Evolutionary conservation across 1,140 invertebrate genomes (phyloP).

Genomic region (Lordiphosa mommai): DNA sequence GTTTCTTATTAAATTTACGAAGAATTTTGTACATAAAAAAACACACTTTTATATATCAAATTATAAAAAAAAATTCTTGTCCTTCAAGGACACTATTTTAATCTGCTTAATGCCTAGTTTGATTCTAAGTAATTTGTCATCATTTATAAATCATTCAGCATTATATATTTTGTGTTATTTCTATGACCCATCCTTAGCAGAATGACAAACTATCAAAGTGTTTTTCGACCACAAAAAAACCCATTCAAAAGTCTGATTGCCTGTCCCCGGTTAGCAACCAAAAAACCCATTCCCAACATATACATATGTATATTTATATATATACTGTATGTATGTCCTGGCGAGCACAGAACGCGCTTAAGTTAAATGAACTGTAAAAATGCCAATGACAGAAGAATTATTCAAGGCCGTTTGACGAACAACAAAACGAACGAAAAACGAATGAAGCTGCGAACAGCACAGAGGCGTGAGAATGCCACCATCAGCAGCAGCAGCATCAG

Average conservation of each 20-base stretch:
- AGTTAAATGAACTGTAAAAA: constrained; percentile 73
- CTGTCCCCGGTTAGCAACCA: constrained; percentile 33
- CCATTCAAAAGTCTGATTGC: constrained; percentile 4
- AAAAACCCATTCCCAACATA: neutral
- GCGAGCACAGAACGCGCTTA: constrained; percentile 20
- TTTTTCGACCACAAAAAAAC: constrained; percentile 9
- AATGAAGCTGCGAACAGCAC: neutral
- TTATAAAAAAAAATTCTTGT: too few relatives aligned
- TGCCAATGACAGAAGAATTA: constrained; percentile 58
- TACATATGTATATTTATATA: neutral
- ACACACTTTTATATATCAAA: too few relatives aligned
- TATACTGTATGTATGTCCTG: constrained; percentile 3
- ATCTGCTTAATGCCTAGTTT: too few relatives aligned
- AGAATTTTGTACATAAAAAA: too few relatives aligned
- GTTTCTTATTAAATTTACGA: too few relatives aligned
- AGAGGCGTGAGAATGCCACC: constrained; percentile 25
- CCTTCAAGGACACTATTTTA: too few relatives aligned
- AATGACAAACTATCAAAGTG: constrained; percentile 22
- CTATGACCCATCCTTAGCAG: constrained; percentile 9
- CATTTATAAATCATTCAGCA: too few relatives aligned
- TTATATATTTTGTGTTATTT: neutral
- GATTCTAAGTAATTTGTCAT: too few relatives aligned
- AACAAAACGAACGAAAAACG: constrained; percentile 13
- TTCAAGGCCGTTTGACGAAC: constrained; percentile 56
- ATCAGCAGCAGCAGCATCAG: constrained; percentile 1